Conservation (phyloP, 2,797 vertebrate genomes). For the Leucoraja ocellata region DNA sequence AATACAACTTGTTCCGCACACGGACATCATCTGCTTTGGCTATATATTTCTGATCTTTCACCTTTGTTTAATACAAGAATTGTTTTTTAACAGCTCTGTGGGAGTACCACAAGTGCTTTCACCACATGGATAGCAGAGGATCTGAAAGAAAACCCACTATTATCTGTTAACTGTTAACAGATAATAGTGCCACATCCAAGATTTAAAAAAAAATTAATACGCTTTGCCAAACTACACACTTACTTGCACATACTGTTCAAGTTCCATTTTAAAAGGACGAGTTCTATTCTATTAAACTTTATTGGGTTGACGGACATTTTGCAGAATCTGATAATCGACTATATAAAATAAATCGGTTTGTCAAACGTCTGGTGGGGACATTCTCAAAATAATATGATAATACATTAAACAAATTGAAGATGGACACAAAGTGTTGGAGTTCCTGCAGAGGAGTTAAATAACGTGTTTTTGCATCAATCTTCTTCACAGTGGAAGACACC, state of each 20-base stretch:
- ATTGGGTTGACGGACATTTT: background rate
- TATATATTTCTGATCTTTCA: background rate
- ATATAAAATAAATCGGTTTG: background rate
- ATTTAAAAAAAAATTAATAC: background rate
- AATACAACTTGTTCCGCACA: background rate
- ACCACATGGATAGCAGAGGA: background rate
- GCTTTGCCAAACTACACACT: background rate
- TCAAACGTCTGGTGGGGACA: background rate
- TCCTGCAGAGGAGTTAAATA: too few relatives aligned
- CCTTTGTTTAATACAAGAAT: background rate
- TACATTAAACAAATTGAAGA: too few relatives aligned
- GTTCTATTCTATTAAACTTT: background rate
- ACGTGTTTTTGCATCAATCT: too few relatives aligned
- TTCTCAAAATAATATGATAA: background rate
- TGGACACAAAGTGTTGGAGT: too few relatives aligned
- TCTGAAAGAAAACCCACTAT: background rate
- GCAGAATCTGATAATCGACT: background rate
- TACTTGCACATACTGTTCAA: background rate
- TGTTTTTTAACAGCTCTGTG: background rate
- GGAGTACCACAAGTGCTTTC: background rate
- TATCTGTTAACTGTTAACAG: background rate
- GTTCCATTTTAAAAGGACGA: background rate
- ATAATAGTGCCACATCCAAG: background rate
- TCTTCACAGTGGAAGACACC: too few relatives aligned
- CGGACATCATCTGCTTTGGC: background rate